phyloP scores from a whole-genome alignment of 2,113 vertebrate species.

The Piprites chloris region DNA sequence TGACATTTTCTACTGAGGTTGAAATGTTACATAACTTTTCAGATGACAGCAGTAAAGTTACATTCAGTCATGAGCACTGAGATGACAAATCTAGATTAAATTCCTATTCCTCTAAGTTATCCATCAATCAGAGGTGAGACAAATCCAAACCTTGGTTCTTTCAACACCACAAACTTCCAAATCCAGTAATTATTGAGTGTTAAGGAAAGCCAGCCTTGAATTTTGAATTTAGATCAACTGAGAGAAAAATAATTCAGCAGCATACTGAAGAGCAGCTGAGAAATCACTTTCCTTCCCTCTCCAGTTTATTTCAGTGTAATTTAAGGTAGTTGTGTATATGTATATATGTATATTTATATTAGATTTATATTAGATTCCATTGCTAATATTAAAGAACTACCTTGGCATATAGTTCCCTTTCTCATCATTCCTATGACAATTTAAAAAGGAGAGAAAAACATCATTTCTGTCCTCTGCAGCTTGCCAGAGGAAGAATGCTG shows the following conservation, averaged over 20 bases:
- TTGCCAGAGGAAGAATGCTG: background rate
- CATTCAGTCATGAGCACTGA: background rate
- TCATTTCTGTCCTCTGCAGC: background rate
- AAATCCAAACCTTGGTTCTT: background rate
- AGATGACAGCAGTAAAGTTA: background rate
- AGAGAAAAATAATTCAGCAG: background rate
- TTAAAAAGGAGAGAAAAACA: background rate
- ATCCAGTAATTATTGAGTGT: background rate
- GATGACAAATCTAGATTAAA: background rate
- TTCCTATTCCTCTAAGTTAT: background rate
- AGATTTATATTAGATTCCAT: background rate
- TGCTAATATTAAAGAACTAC: background rate
- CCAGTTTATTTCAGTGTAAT: background rate
- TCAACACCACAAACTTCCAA: background rate
- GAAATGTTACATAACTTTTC: background rate
- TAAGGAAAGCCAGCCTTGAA: background rate
- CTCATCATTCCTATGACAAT: background rate
- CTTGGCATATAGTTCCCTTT: background rate
- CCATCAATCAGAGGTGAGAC: background rate
- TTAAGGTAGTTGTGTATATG: background rate
- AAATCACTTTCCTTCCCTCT: background rate
- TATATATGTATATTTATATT: background rate
- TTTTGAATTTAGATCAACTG: background rate
- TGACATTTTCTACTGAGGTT: background rate
- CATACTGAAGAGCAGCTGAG: background rate